Evolutionary conservation across 2,797 vertebrate genomes (phyloP).

Genomic region (Apodemus agrarius): DNA sequence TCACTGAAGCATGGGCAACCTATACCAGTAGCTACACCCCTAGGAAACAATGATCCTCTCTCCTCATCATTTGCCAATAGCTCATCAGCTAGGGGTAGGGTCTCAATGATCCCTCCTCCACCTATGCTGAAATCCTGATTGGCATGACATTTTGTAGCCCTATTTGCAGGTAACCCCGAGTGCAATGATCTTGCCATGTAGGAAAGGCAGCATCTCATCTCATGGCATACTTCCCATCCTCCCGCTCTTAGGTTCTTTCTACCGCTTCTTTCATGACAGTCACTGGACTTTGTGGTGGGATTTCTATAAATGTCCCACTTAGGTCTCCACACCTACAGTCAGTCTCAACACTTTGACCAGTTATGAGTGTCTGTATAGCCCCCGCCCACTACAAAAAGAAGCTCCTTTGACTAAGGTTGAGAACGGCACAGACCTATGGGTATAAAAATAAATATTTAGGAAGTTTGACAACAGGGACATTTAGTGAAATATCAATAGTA

Average conservation of each 20-base stretch:
- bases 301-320: neutral
- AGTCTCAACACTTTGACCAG: neutral
- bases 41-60: neutral
- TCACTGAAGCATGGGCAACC: neutral
- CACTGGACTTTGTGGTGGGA: neutral
- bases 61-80: neutral
- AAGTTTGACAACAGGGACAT: neutral
- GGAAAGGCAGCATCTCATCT: neutral
- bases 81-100: neutral
- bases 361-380: neutral
- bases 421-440: neutral
- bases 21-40: neutral
- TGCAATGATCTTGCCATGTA: too few species aligned
- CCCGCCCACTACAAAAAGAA: neutral
- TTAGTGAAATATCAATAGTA: neutral
- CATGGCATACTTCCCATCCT: neutral
- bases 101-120: accelerated
- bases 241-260: neutral
- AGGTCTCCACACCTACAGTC: neutral
- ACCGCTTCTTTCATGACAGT: neutral
- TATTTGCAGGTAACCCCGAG: neutral
- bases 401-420: neutral
- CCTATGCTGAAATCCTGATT: neutral
- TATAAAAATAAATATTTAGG: neutral
- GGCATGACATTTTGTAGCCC: neutral